Evolutionary conservation across 2,888 invertebrate species (phyloP).

Genomic region (Strigamia crassipes): DNA sequence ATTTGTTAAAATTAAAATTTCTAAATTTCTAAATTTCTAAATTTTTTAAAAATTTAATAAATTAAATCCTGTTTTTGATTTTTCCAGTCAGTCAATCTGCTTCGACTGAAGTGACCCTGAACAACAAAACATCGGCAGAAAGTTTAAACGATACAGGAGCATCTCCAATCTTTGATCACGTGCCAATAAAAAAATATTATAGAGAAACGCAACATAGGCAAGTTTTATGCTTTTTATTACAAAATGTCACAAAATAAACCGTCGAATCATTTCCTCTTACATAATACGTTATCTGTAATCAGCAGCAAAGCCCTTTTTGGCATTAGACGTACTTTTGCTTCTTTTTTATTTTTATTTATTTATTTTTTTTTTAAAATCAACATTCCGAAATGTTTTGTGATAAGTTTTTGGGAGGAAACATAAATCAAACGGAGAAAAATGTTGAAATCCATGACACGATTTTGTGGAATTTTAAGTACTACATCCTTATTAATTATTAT

Average conservation of each 20-base stretch:
- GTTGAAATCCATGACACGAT: conserved; percentile 14
- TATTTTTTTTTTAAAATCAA: not conserved
- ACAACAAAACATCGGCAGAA: not conserved
- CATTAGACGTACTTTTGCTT: not conserved
- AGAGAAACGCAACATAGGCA: conserved; percentile 31
- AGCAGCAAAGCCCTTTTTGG: not conserved
- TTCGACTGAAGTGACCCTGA: not conserved
- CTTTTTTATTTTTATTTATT: not conserved
- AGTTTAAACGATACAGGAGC: conserved; percentile 11
- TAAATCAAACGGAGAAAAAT: not conserved
- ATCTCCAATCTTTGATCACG: conserved; percentile 27
- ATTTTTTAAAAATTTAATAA: too few relatives aligned
- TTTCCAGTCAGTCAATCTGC: not conserved
- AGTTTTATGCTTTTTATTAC: not conserved
- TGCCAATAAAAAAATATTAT: conserved; percentile 34
- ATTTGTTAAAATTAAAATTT: not conserved
- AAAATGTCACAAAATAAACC: not conserved
- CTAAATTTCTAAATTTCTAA: not conserved
- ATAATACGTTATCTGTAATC: not conserved
- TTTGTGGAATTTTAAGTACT: not conserved
- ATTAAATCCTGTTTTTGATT: not conserved
- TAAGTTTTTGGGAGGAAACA: not conserved
- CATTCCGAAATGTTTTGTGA: not conserved
- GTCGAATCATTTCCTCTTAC: not conserved
- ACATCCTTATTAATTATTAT: conserved; percentile 1